phyloP scores from a whole-genome alignment of 2,113 vertebrate genomes.

The Stomatorhinus ivindoensis region DNA sequence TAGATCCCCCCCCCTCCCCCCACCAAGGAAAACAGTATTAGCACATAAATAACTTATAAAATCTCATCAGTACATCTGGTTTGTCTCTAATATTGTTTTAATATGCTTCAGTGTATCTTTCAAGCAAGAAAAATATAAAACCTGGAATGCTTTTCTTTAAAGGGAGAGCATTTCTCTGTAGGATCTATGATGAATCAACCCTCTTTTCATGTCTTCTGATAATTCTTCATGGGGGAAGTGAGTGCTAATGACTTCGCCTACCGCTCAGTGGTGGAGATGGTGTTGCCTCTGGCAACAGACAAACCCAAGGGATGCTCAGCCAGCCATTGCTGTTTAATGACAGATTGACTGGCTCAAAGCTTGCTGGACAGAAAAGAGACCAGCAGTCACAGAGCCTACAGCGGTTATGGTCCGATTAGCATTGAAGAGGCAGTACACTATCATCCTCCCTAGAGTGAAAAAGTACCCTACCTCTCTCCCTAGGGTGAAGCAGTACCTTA shows the following conservation, averaged over 20 bases:
- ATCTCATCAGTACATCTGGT: background rate
- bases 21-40: background rate
- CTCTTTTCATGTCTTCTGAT: background rate
- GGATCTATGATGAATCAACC: background rate
- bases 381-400: background rate
- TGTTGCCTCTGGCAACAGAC: background rate
- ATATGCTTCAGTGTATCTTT: background rate
- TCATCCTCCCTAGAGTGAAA: background rate
- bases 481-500: background rate
- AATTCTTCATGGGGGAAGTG: background rate
- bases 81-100: background rate
- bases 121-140: background rate
- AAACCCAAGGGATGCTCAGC: background rate
- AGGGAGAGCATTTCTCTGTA: background rate
- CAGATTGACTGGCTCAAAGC: background rate
- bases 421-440: background rate
- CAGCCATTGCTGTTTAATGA: background rate
- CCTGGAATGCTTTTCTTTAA: background rate
- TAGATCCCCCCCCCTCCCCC: too few relatives aligned
- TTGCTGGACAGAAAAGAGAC: background rate
- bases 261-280: background rate
- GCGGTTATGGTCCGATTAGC: background rate
- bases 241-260: constrained; percentile 3
- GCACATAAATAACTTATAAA: background rate
- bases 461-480: background rate